phyloP scores from a whole-genome alignment of 2,888 invertebrate genomes.

The Bombylius major region DNA sequence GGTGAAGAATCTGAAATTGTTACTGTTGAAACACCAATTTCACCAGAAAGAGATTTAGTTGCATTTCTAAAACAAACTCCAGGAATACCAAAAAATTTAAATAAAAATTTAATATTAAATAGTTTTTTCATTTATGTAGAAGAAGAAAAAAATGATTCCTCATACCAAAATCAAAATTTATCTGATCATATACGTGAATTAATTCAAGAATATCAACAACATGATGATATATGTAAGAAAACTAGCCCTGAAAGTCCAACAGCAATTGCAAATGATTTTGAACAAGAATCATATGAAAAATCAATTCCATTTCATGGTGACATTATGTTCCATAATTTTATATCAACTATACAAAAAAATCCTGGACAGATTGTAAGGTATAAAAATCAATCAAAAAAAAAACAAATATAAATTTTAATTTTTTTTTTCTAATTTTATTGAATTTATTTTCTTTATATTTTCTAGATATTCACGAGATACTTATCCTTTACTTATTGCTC shows the following conservation, averaged over 20 bases:
- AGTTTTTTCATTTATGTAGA: slow-evolving; percentile 48
- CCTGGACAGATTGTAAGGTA: slow-evolving; percentile 71
- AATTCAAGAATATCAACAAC: slow-evolving; percentile 47
- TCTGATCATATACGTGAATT: slow-evolving; percentile 50
- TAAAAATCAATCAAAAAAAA: too few relatives aligned
- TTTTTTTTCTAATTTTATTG: not conserved
- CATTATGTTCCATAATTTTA: slow-evolving; percentile 65
- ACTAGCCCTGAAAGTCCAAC: slow-evolving; percentile 21
- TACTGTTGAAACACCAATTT: slow-evolving; percentile 60
- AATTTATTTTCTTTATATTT: slow-evolving; percentile 6
- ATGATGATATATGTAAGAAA: slow-evolving; percentile 28
- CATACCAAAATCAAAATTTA: slow-evolving; percentile 29
- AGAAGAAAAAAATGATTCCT: slow-evolving; percentile 39
- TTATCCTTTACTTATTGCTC: slow-evolving; percentile 56
- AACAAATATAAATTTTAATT: not conserved
- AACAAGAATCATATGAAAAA: slow-evolving; percentile 66
- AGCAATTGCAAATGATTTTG: slow-evolving; percentile 25
- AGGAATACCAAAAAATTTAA: slow-evolving; percentile 26
- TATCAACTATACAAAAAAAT: slow-evolving; percentile 56
- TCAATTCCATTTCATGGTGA: slow-evolving; percentile 70
- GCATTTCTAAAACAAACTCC: slow-evolving; percentile 56
- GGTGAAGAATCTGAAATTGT: slow-evolving; percentile 68
- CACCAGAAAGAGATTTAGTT: slow-evolving; percentile 55
- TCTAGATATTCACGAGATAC: slow-evolving; percentile 63
- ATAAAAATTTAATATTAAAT: slow-evolving; percentile 37